Base-by-base conservation (phyloP, 2,888 invertebrate species). In the Pollenia amentaria region DNA sequence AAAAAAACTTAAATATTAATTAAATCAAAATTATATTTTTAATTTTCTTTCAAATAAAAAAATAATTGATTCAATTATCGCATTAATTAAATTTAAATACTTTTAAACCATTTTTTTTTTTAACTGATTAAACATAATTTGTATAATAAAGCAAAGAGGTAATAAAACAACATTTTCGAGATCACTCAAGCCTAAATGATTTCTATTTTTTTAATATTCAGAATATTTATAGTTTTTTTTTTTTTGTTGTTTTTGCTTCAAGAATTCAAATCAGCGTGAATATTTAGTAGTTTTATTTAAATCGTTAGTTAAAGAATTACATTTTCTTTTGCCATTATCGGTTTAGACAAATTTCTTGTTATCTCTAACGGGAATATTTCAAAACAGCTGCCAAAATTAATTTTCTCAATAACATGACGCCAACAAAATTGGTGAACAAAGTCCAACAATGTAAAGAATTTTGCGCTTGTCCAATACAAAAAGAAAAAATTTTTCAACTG, bases 301-400 rank as follows among this genome's bases (percentile, higher is more conserved):
- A 48, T 55, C 48, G 6, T n/a, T 53, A 16, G 21, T 57, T 40
- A 42, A 18, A 62, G 3, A 40, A 29, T 18, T 46, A 4, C 44
- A 65, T 6, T 29, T 11, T 48, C 3, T 38, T 10, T 60, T 40
- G 3, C 38, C 60, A 67, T 29, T 48, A 46, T 21, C 21, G 67
- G 46, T 38, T 67, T n/a, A 48, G n/a, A 67, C 48, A 51, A 51
- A 69, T 69, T 69, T 69, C 51, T 14, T 69, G 44, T 69, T 51
- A 48, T 38, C 67, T 69, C 10, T 69, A 1, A 38, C 0, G 4
- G n/a, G 38, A 10, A 46, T 2, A 46, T 44, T 29, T 16, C 9
- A 51, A 16, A 18, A n/a, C 11, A 38, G 7, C 48, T 69, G 67
- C 67, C 67, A 69, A 51, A 48, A 29, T 21, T 29, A 7, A 29